A percentile compares a stretch with the other conserved stretches of the same genome.
Conservation (phyloP, 2,797 vertebrate species). For the Brachymystax lenok region DNA sequence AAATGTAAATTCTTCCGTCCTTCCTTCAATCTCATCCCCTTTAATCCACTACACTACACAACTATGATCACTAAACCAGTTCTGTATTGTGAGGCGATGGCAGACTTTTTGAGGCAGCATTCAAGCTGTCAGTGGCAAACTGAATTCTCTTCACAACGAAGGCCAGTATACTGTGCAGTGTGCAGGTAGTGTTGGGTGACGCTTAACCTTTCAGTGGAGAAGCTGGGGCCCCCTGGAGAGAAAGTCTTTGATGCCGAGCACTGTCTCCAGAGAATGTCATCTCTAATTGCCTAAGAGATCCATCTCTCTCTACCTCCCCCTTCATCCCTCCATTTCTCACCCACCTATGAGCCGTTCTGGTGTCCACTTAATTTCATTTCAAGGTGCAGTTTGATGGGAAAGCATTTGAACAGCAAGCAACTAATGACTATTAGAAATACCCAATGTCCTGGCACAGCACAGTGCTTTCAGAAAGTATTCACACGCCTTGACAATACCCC, state of each 20-base stretch:
- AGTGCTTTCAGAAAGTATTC: background rate
- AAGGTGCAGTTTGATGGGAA: background rate
- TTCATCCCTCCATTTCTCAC: background rate
- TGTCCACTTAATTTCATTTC: background rate
- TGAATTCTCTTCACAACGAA: background rate
- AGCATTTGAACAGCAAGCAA: background rate
- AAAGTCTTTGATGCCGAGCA: conserved; percentile 16
- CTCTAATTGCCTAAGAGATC: conserved; percentile 45
- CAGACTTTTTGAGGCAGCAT: background rate
- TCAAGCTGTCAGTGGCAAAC: conserved; percentile 1
- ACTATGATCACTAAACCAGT: background rate
- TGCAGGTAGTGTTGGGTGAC: conserved; percentile 8
- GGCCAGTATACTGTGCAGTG: background rate
- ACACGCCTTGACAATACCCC: background rate
- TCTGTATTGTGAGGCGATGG: background rate
- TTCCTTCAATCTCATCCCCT: background rate
- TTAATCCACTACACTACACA: background rate
- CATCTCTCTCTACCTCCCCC: conserved; percentile 5
- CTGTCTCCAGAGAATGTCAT: conserved; percentile 41
- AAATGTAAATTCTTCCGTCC: background rate
- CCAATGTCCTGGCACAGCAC: background rate
- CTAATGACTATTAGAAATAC: background rate
- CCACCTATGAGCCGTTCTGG: background rate
- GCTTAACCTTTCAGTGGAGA: conserved; percentile 3
- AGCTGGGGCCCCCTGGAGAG: conserved; percentile 22